A percentile compares a stretch with the other conserved stretches of the same genome.
phyloP scores from a whole-genome alignment of 1,140 invertebrate genomes.

The Trachymyrmex septentrionalis region DNA sequence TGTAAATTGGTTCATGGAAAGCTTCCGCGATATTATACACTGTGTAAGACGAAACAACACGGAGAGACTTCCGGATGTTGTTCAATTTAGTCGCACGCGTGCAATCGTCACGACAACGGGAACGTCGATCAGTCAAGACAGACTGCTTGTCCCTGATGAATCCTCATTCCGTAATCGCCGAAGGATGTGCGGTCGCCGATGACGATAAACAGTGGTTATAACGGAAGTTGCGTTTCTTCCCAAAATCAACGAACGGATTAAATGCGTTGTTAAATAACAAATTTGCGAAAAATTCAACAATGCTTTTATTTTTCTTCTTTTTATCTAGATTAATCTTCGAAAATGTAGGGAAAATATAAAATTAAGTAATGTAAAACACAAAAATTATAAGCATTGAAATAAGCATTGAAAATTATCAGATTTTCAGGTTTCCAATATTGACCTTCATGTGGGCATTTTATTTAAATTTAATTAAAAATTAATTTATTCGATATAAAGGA shows the following conservation, averaged over 20 bases:
- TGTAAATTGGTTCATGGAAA: conserved; percentile 34
- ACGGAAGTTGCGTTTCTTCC: conserved; percentile 52
- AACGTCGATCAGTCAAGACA: neutral
- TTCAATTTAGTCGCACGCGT: conserved; percentile 31
- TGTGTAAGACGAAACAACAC: conserved; percentile 13
- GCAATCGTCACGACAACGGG: conserved; percentile 11
- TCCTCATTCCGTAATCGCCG: conserved; percentile 49
- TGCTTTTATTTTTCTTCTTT: neutral
- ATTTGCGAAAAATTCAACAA: neutral
- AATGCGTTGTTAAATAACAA: neutral
- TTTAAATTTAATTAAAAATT: neutral
- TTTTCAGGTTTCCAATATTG: neutral
- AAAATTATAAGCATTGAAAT: neutral
- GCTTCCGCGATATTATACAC: conserved; percentile 35
- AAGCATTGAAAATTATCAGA: neutral
- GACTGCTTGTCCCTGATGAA: conserved; percentile 44
- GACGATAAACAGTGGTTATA: conserved; percentile 59
- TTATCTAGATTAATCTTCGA: neutral
- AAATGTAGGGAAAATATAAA: neutral
- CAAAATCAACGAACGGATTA: conserved; percentile 53
- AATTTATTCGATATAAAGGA: neutral
- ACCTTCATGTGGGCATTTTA: neutral
- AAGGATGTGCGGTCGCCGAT: conserved; percentile 70
- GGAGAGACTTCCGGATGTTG: conserved; percentile 26
- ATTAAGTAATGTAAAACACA: neutral